Conservation (phyloP, 2,888 invertebrate genomes). For the Ditylenchus weischeri region DNA sequence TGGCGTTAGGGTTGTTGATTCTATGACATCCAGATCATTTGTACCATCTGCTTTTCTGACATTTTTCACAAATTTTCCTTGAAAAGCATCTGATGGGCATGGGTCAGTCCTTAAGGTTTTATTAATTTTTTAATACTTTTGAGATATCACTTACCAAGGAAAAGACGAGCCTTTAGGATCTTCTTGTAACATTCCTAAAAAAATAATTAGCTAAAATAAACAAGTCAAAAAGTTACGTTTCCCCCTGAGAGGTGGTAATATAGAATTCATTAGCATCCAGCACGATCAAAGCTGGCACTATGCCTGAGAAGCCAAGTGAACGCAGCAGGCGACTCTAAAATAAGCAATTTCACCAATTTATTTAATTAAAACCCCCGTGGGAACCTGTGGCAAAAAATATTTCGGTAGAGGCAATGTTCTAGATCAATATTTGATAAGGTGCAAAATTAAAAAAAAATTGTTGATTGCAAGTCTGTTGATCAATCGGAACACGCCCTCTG, state of each 20-base stretch:
- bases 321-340: slow-evolving; percentile 39
- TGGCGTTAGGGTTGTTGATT: slow-evolving; percentile 58
- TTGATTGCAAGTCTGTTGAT: no score
- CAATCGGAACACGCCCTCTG: no score
- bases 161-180: slow-evolving; percentile 38
- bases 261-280: slow-evolving; percentile 33
- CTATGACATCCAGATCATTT: slow-evolving; percentile 19
- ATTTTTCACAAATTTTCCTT: slow-evolving; percentile 24
- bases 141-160: slow-evolving; percentile 33
- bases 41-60: slow-evolving; percentile 16
- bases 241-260: slow-evolving; percentile 38
- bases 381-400: no score
- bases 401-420: no score
- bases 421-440: no score
- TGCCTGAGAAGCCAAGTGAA: slow-evolving; percentile 31
- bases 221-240: slow-evolving; percentile 17
- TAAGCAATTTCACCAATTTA: background rate
- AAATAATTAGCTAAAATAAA: background rate
- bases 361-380: no score
- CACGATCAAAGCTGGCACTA: slow-evolving; percentile 38
- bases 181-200: slow-evolving; percentile 27
- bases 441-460: no score
- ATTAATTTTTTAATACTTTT: background rate
- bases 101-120: slow-evolving; percentile 32
- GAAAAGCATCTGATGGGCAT: slow-evolving; percentile 24